Conservation (phyloP, 2,797 vertebrate species). For the Harpagifer antarcticus region DNA sequence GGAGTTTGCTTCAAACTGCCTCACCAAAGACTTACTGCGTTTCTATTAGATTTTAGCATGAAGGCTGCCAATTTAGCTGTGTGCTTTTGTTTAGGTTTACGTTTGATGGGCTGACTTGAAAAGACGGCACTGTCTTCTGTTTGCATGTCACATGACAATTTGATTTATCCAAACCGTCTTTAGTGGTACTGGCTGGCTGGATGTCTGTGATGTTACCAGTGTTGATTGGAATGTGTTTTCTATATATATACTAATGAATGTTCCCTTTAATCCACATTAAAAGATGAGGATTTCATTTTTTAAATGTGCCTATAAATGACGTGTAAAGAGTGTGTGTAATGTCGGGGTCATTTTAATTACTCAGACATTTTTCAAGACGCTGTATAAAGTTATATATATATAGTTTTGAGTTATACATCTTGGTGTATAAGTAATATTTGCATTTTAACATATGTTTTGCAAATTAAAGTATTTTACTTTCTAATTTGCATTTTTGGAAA, state of each 20-base stretch:
- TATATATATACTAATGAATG: constrained; percentile 7
- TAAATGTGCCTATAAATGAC: background rate
- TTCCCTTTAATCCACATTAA: constrained; percentile 25
- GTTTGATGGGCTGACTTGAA: constrained; percentile 74
- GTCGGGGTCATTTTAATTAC: constrained; percentile 14
- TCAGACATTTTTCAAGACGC: constrained; percentile 21
- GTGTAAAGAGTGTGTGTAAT: constrained; percentile 12
- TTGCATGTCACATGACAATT: constrained; percentile 70
- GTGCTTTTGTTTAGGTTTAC: constrained; percentile 80
- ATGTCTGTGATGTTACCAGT: constrained; percentile 53
- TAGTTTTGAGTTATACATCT: background rate
- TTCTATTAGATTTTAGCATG: constrained; percentile 77
- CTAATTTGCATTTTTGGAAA: background rate
- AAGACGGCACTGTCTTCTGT: constrained; percentile 60
- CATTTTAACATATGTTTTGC: background rate
- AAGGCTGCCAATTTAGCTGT: constrained; percentile 71
- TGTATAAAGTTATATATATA: constrained; percentile 3
- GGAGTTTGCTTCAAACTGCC: constrained; percentile 62
- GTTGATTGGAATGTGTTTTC: constrained; percentile 38
- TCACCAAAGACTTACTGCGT: constrained; percentile 65
- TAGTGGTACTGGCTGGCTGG: constrained; percentile 42
- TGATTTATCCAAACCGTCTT: constrained; percentile 65
- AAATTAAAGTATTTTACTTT: background rate
- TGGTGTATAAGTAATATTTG: background rate
- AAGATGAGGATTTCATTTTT: background rate